Base-by-base conservation (phyloP, 2,888 invertebrate species). In the Minunthozetes semirufus region DNA sequence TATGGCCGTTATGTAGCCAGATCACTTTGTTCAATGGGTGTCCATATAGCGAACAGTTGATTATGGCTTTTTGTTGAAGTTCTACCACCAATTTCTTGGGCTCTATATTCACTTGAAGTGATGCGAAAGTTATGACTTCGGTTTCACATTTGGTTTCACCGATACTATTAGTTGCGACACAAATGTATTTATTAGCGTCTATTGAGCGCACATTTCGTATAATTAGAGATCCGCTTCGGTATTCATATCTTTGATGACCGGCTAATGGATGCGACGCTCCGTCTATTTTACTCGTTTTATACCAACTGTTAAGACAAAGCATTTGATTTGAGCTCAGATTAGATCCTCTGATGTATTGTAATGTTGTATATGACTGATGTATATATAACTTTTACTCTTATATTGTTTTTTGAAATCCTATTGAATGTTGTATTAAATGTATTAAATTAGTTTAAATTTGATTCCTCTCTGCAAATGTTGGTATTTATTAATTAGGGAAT, bases 21-120 rank as follows among this genome's bases (percentile, higher is more conserved):
- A 81, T 80, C 73, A 86, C 83, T 72, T 81, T 81, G 76, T 63
- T 25, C 5, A 95, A 90, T 13, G 95, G 95, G 82, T 94, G 80
- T 33, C 83, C 83, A 27, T 74, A 78, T 0, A 81, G 79, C 25
- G 81, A 78, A 78, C 83, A 83, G 77, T 81, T 82, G 76, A 83
- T 81, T 13, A 76, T 75, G 5, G 82, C 82, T 9, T 80, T 75
- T 42, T 80, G 79, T 5, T 81, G 81, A 0, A 81, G 81, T 77
- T 83, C 83, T 2, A 82, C 78, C 0, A 80, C 79, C 75, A 82
- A 82, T 9, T 77, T 74, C 8, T 79, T 76, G 4, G 82, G 83
- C 6, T 80, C 79, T 42, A 82, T 79, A 48, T 78, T 76, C 3
- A 80, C 81, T 3, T 89, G 88, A 56, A 93, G 86, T 80, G 89